phyloP scores from a whole-genome alignment of 53 echinoderm and acorn worm species.

The Patiria pectinifera region DNA sequence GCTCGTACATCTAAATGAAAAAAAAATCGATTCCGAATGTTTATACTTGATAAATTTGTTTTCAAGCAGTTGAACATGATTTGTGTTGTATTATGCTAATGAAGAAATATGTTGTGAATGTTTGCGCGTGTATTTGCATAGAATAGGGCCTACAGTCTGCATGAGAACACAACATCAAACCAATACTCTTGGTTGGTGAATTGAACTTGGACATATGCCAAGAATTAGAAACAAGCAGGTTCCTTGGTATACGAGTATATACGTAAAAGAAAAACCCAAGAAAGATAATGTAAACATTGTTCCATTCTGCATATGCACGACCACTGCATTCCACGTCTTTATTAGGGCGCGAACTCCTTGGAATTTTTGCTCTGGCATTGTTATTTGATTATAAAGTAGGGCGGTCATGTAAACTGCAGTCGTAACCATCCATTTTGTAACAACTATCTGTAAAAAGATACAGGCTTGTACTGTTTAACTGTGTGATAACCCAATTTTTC shows the following conservation, averaged over 20 bases:
- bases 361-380: background rate
- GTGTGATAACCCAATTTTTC: background rate
- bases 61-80: background rate
- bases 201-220: background rate
- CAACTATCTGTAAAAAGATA: background rate
- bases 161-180: no score
- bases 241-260: no score
- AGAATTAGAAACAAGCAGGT: background rate
- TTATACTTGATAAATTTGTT: background rate
- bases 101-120: background rate
- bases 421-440: background rate
- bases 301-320: background rate
- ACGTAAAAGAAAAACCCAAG: no score
- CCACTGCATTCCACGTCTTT: background rate
- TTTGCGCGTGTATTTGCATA: no score
- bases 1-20: background rate
- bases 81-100: background rate
- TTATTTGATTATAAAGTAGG: background rate
- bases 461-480: background rate
- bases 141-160: no score
- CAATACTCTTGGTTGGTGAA: background rate
- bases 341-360: background rate
- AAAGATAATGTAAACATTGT: background rate
- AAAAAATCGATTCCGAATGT: background rate
- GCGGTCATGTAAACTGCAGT: background rate